A percentile compares a stretch with the other conserved stretches of the same genome.
These are phyloP conservation scores for Pteria penguin DNA, from an alignment of 2,888 invertebrate genomes.

Conservation along the genomic window DNA sequence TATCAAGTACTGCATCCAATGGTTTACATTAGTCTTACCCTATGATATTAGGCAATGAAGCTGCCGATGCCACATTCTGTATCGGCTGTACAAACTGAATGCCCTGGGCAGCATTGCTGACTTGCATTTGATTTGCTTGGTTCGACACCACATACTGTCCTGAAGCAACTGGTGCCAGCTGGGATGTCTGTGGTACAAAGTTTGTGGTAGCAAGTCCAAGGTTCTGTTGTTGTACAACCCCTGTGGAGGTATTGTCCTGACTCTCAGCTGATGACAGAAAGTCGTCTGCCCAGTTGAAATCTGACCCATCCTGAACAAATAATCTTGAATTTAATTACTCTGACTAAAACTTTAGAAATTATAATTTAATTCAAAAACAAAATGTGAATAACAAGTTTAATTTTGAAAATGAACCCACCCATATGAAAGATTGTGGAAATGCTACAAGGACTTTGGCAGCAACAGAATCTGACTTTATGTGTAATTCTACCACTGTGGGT, in stretches of 20 bases:
- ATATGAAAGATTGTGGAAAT: neutral
- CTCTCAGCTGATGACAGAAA: slow-evolving; percentile 56
- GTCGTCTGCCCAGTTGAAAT: slow-evolving; percentile 69
- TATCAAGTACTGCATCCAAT: too few relatives aligned
- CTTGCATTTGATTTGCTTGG: slow-evolving; percentile 9
- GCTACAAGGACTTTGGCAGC: too few relatives aligned
- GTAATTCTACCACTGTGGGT: too few relatives aligned
- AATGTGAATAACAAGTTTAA: neutral
- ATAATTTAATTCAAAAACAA: too few relatives aligned
- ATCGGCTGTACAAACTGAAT: slow-evolving; percentile 30
- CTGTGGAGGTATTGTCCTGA: slow-evolving; percentile 6
- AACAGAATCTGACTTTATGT: too few relatives aligned
- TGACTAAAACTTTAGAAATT: too few relatives aligned
- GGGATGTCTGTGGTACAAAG: neutral
- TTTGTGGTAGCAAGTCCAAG: neutral
- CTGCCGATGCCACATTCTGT: slow-evolving; percentile 2
- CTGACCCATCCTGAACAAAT: slow-evolving; percentile 32
- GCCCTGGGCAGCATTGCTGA: slow-evolving; percentile 8
- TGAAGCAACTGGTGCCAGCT: neutral
- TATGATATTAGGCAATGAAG: slow-evolving; percentile 21
- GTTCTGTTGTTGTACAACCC: slow-evolving; percentile 2
- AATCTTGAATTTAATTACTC: too few relatives aligned
- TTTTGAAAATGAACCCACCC: neutral
- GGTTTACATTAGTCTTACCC: too few relatives aligned
- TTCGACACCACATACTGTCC: neutral